A percentile compares a stretch with the other conserved stretches of the same genome.
phyloP scores from a whole-genome alignment of 1,140 invertebrate genomes.

The Drosophila pachea region DNA sequence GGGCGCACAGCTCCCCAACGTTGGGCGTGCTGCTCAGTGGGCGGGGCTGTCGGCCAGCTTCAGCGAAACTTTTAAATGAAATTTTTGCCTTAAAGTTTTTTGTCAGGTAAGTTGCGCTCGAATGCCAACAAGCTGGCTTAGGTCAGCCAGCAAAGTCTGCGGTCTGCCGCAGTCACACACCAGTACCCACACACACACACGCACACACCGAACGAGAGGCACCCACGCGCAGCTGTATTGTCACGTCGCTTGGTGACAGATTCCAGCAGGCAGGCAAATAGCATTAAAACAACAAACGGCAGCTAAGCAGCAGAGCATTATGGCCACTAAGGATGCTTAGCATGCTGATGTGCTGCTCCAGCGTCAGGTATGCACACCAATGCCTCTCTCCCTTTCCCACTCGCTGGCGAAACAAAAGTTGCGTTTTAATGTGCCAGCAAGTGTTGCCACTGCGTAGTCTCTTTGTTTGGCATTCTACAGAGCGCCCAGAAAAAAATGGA shows the following conservation, averaged over 20 bases:
- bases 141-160: slow-evolving; percentile 54
- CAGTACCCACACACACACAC: slow-evolving; percentile 3
- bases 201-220: background rate
- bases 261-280: slow-evolving; percentile 69
- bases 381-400: background rate
- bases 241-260: slow-evolving; percentile 75
- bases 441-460: slow-evolving; percentile 26
- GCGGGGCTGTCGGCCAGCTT: slow-evolving; percentile 4
- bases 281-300: slow-evolving; percentile 72
- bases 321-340: slow-evolving; percentile 27
- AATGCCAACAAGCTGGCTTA: slow-evolving; percentile 55
- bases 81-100: slow-evolving; percentile 77
- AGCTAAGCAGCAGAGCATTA: slow-evolving; percentile 36
- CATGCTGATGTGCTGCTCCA: slow-evolving; percentile 10
- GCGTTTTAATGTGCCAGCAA: slow-evolving; percentile 60
- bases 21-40: too few relatives aligned
- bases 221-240: slow-evolving; percentile 50
- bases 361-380: slow-evolving; percentile 8
- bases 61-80: slow-evolving; percentile 75
- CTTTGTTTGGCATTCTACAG: slow-evolving; percentile 30
- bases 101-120: slow-evolving; percentile 56
- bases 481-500: slow-evolving; percentile 7
- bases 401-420: slow-evolving; percentile 48
- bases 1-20: too few relatives aligned
- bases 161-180: slow-evolving; percentile 52